These are phyloP conservation scores for Spodoptera picta DNA, from an alignment of 2,888 invertebrate genomes.

Conservation along the genomic window DNA sequence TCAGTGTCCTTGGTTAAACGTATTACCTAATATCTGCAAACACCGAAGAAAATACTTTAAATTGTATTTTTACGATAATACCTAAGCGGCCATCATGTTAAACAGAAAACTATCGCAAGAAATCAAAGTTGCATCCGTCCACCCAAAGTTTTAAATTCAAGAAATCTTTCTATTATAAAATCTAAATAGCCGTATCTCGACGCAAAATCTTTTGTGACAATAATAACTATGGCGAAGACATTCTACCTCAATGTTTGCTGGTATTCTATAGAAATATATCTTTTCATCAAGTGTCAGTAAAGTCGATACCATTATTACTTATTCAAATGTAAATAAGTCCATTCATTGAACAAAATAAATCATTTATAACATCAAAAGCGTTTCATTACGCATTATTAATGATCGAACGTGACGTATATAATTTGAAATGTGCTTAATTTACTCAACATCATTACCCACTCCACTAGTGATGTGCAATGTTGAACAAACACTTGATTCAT, in stretches of 20 bases:
- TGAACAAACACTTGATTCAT: conserved; percentile 27
- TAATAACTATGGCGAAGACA: background rate
- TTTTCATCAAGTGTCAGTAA: conserved; percentile 20
- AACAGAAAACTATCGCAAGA: background rate
- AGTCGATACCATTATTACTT: conserved; percentile 8
- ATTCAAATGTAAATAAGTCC: conserved; percentile 46
- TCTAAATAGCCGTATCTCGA: background rate
- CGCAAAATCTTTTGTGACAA: conserved; percentile 1
- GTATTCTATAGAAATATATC: conserved; percentile 14
- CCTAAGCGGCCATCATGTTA: background rate
- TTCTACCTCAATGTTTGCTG: background rate
- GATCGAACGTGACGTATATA: conserved; percentile 11
- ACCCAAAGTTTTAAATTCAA: background rate
- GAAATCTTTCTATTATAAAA: conserved; percentile 1
- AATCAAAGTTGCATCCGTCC: conserved; percentile 9
- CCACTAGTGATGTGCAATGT: conserved; percentile 33
- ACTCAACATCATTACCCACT: conserved; percentile 25
- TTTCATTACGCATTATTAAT: conserved; percentile 37
- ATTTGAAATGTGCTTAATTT: conserved; percentile 32
- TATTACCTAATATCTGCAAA: background rate
- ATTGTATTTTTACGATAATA: conserved; percentile 1
- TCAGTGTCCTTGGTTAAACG: conserved; percentile 8
- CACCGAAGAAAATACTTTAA: background rate
- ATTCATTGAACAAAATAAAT: conserved; percentile 28
- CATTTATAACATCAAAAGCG: conserved; percentile 22